These are phyloP conservation scores for Achatina immaculata DNA, from an alignment of 1,140 invertebrate genomes.

Conservation along the genomic window DNA sequence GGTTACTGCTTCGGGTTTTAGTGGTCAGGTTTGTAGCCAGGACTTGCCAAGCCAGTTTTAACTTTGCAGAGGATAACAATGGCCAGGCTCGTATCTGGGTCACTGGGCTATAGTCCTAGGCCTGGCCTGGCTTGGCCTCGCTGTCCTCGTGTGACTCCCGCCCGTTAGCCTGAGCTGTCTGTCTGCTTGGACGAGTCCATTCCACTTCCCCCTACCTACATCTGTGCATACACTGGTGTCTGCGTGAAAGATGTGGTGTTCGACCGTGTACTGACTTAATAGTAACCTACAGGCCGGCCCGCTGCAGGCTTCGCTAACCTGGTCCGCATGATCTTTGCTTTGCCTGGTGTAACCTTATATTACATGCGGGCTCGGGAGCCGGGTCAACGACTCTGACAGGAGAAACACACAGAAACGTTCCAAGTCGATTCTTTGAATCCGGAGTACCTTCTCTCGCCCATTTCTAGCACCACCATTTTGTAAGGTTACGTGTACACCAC, in stretches of 20 bases:
- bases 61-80: conserved; percentile 6
- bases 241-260: neutral
- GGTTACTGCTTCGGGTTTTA: neutral
- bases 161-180: neutral
- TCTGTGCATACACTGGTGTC: neutral
- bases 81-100: conserved; percentile 18
- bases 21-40: neutral
- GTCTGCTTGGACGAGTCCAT: conserved; percentile 24
- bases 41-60: neutral
- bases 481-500: too few species aligned
- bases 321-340: neutral
- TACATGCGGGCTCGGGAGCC: too few species aligned
- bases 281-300: neutral
- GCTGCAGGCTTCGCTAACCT: neutral
- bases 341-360: too few species aligned
- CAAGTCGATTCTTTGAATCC: too few species aligned
- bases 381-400: too few species aligned
- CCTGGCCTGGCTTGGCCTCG: neutral
- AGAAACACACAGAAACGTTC: too few species aligned
- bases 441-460: too few species aligned
- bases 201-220: conserved; percentile 11
- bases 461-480: too few species aligned
- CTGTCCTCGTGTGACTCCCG: conserved; percentile 19
- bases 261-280: neutral
- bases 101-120: conserved; percentile 19